Percentiles rank a stretch among this genome's conserved stretches.
Evolutionary conservation across 2,113 vertebrate species (phyloP).

Genomic region (Planiliza haematocheilus): DNA sequence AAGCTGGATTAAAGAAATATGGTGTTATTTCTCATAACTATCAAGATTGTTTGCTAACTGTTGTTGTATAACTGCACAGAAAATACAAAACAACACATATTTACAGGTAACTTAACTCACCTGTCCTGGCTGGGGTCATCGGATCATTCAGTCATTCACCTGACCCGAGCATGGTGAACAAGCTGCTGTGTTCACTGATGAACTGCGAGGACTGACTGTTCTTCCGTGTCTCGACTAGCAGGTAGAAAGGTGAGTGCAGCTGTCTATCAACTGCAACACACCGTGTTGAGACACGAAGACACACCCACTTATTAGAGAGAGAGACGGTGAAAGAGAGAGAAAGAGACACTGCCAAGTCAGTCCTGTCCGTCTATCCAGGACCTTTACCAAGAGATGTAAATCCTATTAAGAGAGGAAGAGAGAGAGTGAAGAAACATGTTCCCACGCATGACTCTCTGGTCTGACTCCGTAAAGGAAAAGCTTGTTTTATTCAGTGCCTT

Average conservation of each 20-base stretch:
- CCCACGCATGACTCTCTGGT: not conserved
- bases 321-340: slow-evolving; percentile 14
- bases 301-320: slow-evolving; percentile 63
- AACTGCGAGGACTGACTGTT: slow-evolving; percentile 24
- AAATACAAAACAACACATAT: not conserved
- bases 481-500: slow-evolving; percentile 39
- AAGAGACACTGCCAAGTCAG: not conserved
- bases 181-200: not conserved
- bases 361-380: slow-evolving; percentile 17
- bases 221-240: slow-evolving; percentile 67
- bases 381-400: slow-evolving; percentile 1
- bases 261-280: slow-evolving; percentile 57
- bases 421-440: not conserved
- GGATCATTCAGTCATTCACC: not conserved
- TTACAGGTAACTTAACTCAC: slow-evolving; percentile 50
- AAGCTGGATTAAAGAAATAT: not conserved
- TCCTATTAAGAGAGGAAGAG: not conserved
- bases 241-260: slow-evolving; percentile 62
- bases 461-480: not conserved
- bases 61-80: not conserved
- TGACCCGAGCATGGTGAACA: not conserved
- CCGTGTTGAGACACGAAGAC: slow-evolving; percentile 80
- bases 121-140: slow-evolving; percentile 26
- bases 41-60: not conserved
- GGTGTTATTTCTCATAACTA: no score